These are phyloP conservation scores for Listronotus oregonensis DNA, from an alignment of 1,140 invertebrate species.

Conservation along the genomic window DNA sequence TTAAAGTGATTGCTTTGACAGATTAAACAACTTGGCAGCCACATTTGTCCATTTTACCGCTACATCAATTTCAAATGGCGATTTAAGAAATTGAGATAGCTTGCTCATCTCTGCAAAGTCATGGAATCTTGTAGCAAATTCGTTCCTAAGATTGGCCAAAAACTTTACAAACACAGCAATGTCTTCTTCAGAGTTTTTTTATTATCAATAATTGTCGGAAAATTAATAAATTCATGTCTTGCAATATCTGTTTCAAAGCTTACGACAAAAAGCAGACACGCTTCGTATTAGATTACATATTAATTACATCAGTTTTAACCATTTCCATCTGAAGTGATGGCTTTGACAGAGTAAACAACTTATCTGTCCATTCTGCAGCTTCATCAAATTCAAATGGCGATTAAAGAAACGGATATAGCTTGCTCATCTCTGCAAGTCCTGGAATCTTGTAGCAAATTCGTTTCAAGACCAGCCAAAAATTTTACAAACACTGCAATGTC, in stretches of 20 bases:
- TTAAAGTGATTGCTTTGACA: too few relatives aligned
- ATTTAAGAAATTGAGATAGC: constrained; percentile 27
- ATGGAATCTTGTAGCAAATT: constrained; percentile 32
- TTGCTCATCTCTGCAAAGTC: constrained; percentile 29
- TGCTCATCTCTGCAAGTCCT: too few relatives aligned
- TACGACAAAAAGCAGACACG: constrained; percentile 25
- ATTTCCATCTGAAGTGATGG: too few relatives aligned
- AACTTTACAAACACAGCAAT: constrained; percentile 15
- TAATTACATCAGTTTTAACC: too few relatives aligned
- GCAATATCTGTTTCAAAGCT: constrained; percentile 28
- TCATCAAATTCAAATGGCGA: too few relatives aligned
- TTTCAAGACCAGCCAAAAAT: too few relatives aligned
- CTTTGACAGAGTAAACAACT: too few relatives aligned
- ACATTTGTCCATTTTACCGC: constrained; percentile 28
- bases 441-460: too few relatives aligned
- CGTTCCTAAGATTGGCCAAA: constrained; percentile 15
- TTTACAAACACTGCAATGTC: too few relatives aligned
- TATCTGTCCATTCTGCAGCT: too few relatives aligned
- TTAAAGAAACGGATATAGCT: too few relatives aligned
- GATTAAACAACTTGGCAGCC: constrained; percentile 34
- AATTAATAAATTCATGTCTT: constrained; percentile 23
- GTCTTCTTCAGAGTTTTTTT: constrained; percentile 14
- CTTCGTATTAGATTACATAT: too few relatives aligned
- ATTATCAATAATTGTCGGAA: constrained; percentile 17
- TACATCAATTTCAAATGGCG: constrained; percentile 22